phyloP scores from a whole-genome alignment of 2,113 vertebrate species.

The Cichladusa arquata region DNA sequence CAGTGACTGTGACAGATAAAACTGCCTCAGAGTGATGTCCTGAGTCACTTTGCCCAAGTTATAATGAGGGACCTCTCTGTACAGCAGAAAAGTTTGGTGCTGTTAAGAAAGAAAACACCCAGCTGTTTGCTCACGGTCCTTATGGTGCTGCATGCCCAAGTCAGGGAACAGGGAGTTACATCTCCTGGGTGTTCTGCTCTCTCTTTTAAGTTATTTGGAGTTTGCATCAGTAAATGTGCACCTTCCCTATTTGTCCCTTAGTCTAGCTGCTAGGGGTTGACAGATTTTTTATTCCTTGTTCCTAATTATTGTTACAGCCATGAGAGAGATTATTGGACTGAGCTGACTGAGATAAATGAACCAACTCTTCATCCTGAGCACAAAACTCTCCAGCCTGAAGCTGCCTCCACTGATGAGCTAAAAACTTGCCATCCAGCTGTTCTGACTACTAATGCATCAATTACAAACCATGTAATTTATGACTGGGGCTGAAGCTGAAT shows the following conservation, averaged over 20 bases:
- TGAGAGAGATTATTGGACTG: background rate
- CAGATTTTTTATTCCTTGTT: background rate
- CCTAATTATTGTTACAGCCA: background rate
- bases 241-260: background rate
- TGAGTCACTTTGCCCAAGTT: background rate
- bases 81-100: background rate
- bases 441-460: background rate
- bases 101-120: background rate
- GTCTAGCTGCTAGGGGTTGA: background rate
- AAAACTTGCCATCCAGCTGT: background rate
- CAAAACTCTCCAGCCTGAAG: background rate
- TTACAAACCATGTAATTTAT: background rate
- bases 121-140: fast-evolving
- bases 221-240: background rate
- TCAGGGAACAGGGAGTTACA: background rate
- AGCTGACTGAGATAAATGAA: background rate
- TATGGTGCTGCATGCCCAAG: too few species aligned
- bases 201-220: background rate
- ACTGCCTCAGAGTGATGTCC: fast-evolving
- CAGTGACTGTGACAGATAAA: background rate
- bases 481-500: background rate
- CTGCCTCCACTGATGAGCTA: background rate
- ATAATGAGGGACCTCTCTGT: background rate
- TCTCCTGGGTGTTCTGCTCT: background rate
- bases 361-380: background rate